Base-by-base conservation (phyloP, 2,113 vertebrate genomes). In the Emydura subglobosa region DNA sequence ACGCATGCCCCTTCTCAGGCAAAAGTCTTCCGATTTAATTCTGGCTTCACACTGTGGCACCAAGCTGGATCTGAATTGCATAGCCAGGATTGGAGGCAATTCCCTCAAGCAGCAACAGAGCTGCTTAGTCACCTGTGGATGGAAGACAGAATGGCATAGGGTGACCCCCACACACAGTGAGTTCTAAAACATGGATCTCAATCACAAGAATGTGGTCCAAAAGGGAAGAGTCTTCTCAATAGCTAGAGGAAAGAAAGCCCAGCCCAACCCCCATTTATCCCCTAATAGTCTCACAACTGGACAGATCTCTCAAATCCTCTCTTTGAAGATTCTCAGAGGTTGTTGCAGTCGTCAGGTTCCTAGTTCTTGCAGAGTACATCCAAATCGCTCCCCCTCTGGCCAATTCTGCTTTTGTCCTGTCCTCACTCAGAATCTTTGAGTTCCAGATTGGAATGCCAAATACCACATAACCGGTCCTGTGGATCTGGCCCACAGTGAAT, bases 1-100 rank as follows among this genome's bases (percentile, higher is more conserved):
- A 39, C 31, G 24, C 4, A 25, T 7, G 0, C 17, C 86, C 68
- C 47, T 34, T 55, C 4, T 34, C 24, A 25, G 16, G 79, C 13
- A n/a, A 13, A 21, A 31, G n/a, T 19, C 53, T 59, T 79, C 1
- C 1, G 42, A 76, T 31, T n/a, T 10, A 82, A 29, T 6, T 27
- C 51, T 61, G 34, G 42, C 42, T 13, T 83, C 92, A n/a, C 17
- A 86, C 17, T 78, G 49, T 44, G 53, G 13, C 76, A 5, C 31
- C 16, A 59, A 47, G 51, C 29, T 2, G 4, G 31, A 0, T 0
- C 4, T 74, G 42, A 47, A 72, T 31, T 86, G 27, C 6, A 8
- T 90, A 74, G 21, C 57, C 2, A 16, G 79, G 34, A 3, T 90
- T 47, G 25, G 42, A 14, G 42, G 7, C 10, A 27, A 47, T 78